Conservation (phyloP, 2,797 vertebrate species). For the Coilia nasus region DNA sequence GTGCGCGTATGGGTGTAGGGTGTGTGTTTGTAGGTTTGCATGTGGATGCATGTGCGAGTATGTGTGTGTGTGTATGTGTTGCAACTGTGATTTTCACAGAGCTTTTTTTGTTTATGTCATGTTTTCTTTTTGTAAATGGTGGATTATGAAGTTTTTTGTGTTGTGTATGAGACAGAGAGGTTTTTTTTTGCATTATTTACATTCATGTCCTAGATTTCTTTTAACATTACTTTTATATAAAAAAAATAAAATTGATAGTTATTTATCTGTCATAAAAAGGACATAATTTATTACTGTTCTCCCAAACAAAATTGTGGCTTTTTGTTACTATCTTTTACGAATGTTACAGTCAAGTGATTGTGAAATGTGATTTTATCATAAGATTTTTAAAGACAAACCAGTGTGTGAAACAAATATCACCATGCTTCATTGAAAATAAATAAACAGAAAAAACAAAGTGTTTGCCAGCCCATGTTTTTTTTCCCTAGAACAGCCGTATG, state of each 20-base stretch:
- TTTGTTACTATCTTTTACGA: slow-evolving; percentile 64
- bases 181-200: slow-evolving; percentile 40
- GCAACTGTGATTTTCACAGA: not conserved
- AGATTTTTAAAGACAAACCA: slow-evolving; percentile 54
- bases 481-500: no score
- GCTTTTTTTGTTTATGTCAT: not conserved
- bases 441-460: slow-evolving; percentile 28
- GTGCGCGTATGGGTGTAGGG: not conserved
- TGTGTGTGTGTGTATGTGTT: not conserved
- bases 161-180: not conserved
- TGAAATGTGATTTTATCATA: slow-evolving; percentile 54
- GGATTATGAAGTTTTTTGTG: slow-evolving; percentile 5
- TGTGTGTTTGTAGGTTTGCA: not conserved
- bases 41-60: not conserved
- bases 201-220: slow-evolving; percentile 56
- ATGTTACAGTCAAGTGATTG: slow-evolving; percentile 63
- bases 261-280: slow-evolving; percentile 79
- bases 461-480: not conserved
- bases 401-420: slow-evolving; percentile 59
- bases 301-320: slow-evolving; percentile 66
- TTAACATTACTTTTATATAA: slow-evolving; percentile 68
- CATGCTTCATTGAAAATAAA: slow-evolving; percentile 63
- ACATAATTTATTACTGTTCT: slow-evolving; percentile 78
- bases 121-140: not conserved
- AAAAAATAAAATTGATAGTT: slow-evolving; percentile 67